A percentile compares a stretch with the other conserved stretches of the same genome.
Conservation (phyloP, 2,888 invertebrate genomes). For the Tinea pellionella region DNA sequence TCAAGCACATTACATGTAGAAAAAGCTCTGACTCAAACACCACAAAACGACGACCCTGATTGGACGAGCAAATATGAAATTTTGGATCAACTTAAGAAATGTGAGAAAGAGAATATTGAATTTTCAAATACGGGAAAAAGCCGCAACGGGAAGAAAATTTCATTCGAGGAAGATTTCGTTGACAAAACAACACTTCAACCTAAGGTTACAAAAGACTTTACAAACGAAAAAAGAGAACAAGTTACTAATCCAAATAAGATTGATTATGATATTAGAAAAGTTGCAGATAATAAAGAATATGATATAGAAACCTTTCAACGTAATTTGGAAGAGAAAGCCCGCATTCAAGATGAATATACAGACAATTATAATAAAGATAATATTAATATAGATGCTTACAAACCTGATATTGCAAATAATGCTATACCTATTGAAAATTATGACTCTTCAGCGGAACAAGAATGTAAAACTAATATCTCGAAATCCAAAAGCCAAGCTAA, state of each 20-base stretch:
- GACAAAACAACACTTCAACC: neutral
- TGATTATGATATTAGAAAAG: neutral
- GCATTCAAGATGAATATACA: neutral
- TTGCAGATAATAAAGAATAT: neutral
- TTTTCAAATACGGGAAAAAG: neutral
- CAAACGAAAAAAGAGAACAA: neutral
- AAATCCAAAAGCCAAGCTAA: neutral
- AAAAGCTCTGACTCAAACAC: neutral
- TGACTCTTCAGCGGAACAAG: neutral
- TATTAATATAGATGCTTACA: neutral
- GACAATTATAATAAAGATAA: neutral
- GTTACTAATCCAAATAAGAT: neutral
- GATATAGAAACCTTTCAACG: neutral
- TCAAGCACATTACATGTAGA: neutral
- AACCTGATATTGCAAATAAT: neutral
- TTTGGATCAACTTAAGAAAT: constrained; percentile 42
- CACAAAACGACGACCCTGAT: constrained; percentile 28
- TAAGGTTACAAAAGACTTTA: too few species aligned
- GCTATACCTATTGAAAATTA: neutral
- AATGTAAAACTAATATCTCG: neutral
- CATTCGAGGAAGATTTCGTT: neutral
- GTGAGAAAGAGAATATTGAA: constrained; percentile 28
- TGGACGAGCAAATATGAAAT: constrained; percentile 61
- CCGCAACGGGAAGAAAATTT: neutral
- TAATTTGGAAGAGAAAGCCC: neutral